phyloP scores from a whole-genome alignment of 1,140 invertebrate species.

The Calephelis virginiensis region DNA sequence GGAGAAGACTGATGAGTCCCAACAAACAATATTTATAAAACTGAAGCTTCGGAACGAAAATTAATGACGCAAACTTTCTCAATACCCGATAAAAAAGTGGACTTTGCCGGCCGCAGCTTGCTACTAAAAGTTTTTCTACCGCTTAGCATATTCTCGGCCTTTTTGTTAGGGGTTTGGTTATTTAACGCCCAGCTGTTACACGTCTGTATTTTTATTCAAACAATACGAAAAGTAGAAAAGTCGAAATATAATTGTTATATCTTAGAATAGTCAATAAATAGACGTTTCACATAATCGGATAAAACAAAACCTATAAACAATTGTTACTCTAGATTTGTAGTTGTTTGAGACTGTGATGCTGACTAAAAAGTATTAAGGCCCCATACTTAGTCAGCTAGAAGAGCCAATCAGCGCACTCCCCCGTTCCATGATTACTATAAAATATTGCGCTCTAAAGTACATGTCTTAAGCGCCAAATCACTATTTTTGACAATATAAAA shows the following conservation, averaged over 20 bases:
- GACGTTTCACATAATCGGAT: too few relatives aligned
- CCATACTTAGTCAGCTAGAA: too few relatives aligned
- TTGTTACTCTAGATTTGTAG: too few relatives aligned
- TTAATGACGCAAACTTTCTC: slow-evolving; percentile 16
- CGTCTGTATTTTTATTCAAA: slow-evolving; percentile 3
- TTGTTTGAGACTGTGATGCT: too few relatives aligned
- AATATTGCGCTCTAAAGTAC: too few relatives aligned
- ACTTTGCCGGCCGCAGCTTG: slow-evolving; percentile 11
- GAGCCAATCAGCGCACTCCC: too few relatives aligned
- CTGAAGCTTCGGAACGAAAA: slow-evolving; percentile 15
- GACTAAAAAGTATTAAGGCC: too few relatives aligned
- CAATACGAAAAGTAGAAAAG: not conserved
- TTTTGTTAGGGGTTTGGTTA: slow-evolving; percentile 16
- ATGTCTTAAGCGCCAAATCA: too few relatives aligned
- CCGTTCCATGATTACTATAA: too few relatives aligned
- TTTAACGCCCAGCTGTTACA: slow-evolving; percentile 13
- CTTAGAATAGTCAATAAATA: too few relatives aligned
- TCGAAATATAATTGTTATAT: not conserved
- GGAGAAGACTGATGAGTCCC: slow-evolving; percentile 12
- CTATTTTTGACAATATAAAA: too few relatives aligned
- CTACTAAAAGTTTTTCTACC: slow-evolving; percentile 16
- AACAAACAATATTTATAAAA: slow-evolving; percentile 18
- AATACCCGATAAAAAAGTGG: slow-evolving; percentile 18
- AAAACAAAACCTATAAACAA: too few relatives aligned
- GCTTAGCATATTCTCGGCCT: slow-evolving; percentile 16